These are phyloP conservation scores for Mobula hypostoma DNA, from an alignment of 2,113 vertebrate species.

Conservation along the genomic window DNA sequence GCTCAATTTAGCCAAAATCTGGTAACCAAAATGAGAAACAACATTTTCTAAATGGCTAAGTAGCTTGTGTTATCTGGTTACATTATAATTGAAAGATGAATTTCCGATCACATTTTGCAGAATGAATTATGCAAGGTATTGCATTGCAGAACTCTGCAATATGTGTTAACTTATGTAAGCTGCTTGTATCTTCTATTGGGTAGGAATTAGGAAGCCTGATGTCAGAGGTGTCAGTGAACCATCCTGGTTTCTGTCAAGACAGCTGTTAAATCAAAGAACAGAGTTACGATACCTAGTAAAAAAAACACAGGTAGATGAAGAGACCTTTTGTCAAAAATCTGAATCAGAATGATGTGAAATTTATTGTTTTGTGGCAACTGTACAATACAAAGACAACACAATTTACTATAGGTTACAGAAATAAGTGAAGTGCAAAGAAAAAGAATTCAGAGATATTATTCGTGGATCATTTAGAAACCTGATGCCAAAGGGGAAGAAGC, in stretches of 20 bases:
- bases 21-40: background rate
- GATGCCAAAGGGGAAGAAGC: too few relatives aligned
- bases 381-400: too few relatives aligned
- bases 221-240: background rate
- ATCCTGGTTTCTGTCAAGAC: background rate
- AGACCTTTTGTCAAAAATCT: background rate
- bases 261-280: background rate
- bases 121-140: background rate
- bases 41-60: background rate
- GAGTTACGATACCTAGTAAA: background rate
- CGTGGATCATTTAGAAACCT: too few relatives aligned
- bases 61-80: background rate
- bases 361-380: too few relatives aligned
- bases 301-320: background rate
- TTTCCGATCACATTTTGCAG: background rate
- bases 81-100: background rate
- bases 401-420: too few relatives aligned
- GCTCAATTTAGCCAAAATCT: background rate
- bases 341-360: too few relatives aligned
- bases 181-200: background rate
- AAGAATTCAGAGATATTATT: too few relatives aligned
- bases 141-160: background rate
- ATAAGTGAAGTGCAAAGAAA: too few relatives aligned
- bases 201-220: background rate
- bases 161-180: background rate